Evolutionary conservation across 2,113 vertebrate genomes (phyloP).

Genomic region (Rhinoderma darwinii): DNA sequence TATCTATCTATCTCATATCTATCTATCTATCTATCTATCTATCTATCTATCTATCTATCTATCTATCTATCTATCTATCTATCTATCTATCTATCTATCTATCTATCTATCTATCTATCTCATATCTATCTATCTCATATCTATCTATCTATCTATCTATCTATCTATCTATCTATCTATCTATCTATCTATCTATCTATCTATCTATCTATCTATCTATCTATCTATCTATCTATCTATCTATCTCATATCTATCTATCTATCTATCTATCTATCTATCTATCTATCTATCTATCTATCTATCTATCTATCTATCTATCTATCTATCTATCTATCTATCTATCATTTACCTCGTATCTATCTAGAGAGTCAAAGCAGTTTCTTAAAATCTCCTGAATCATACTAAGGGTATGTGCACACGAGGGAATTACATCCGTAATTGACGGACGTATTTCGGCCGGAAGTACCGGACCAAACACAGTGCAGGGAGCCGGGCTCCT

Average conservation of each 20-base stretch:
- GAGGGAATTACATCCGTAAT: no score
- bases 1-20: neutral
- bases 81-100: slow-evolving; percentile 7
- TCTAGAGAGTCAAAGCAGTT: neutral
- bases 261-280: no score
- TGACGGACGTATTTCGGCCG: no score
- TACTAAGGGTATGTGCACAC: no score
- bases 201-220: slow-evolving; percentile 1
- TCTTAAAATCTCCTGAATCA: neutral
- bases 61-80: neutral
- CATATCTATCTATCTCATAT: no score
- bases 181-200: neutral
- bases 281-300: neutral
- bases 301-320: slow-evolving; percentile 1
- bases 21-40: neutral
- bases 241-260: no score
- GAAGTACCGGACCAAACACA: no score
- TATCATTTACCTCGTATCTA: neutral
- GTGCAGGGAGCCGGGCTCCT: no score
- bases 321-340: neutral
- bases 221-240: neutral
- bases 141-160: no score
- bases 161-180: no score
- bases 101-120: no score
- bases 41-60: neutral